phyloP scores from a whole-genome alignment of 1,140 invertebrate species.

The Drosophila pseudoobscura region DNA sequence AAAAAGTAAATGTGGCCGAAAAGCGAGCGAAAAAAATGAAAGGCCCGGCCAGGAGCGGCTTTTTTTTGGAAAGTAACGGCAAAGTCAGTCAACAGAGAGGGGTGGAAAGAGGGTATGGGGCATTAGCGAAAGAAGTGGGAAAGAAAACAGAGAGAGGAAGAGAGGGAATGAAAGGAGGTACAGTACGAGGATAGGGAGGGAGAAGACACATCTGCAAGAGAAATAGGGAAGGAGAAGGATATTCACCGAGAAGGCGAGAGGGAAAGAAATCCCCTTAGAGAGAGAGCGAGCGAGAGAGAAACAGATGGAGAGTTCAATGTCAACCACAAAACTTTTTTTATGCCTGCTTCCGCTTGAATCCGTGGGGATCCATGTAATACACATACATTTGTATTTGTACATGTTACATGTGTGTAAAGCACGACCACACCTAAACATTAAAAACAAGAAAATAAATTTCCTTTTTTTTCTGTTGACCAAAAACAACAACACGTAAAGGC shows the following conservation, averaged over 20 bases:
- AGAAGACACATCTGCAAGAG: no score
- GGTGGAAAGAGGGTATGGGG: conserved; percentile 4
- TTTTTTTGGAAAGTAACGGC: conserved; percentile 72
- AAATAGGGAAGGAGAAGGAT: no score
- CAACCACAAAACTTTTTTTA: conserved; percentile 60
- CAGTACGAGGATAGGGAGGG: no score
- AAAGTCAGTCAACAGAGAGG: conserved; percentile 25
- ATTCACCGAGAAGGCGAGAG: conserved; percentile 9
- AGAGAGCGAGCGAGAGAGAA: conserved; percentile 13
- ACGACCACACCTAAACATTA: conserved; percentile 75
- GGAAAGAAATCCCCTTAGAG: background rate
- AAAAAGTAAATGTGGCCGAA: conserved; percentile 56
- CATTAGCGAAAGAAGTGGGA: no score
- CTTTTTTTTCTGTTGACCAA: conserved; percentile 40
- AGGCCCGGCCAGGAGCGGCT: conserved; percentile 56
- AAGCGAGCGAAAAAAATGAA: conserved; percentile 61
- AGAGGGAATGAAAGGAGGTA: no score
- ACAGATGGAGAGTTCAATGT: conserved; percentile 70
- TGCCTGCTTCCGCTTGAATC: conserved; percentile 55
- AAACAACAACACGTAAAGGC: conserved; percentile 21
- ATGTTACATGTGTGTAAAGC: conserved; percentile 52
- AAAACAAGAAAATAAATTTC: conserved; percentile 59
- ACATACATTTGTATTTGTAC: conserved; percentile 8
- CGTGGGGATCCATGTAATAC: no score
- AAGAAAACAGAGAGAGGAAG: no score